These are phyloP conservation scores for Zosterops pallidus DNA, from an alignment of 2,113 vertebrate genomes.

Conservation along the genomic window DNA sequence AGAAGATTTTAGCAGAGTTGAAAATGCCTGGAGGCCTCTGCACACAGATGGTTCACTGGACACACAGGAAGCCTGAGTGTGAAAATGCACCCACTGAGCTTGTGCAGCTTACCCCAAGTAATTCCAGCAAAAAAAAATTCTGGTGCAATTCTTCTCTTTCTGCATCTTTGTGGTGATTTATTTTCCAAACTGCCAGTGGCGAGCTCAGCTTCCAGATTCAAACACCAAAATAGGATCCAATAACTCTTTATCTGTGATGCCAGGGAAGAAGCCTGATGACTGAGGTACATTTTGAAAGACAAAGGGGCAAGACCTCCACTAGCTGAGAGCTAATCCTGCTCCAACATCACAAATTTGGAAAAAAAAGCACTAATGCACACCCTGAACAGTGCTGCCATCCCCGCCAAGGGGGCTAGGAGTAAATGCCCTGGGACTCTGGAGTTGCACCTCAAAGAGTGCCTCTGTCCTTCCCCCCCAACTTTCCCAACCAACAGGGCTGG, in stretches of 20 bases:
- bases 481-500: not conserved
- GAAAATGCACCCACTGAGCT: not conserved
- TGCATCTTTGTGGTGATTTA: not conserved
- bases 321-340: not conserved
- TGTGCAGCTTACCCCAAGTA: not conserved
- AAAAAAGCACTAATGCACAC: not conserved
- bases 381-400: not conserved
- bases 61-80: not conserved
- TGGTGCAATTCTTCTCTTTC: not conserved
- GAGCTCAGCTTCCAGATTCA: not conserved
- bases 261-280: not conserved
- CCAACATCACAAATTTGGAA: not conserved
- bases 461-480: not conserved
- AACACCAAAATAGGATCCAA: not conserved
- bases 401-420: too few relatives aligned
- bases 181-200: not conserved
- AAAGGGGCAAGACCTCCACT: not conserved
- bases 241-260: not conserved
- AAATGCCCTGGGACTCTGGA: not conserved
- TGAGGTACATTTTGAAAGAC: not conserved
- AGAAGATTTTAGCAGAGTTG: not conserved
- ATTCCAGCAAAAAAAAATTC: not conserved
- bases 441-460: not conserved
- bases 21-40: not conserved
- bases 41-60: not conserved